A percentile compares a stretch with the other conserved stretches of the same genome.
Evolutionary conservation across 2,113 vertebrate genomes (phyloP).

Genomic region (Fregetta grallaria): DNA sequence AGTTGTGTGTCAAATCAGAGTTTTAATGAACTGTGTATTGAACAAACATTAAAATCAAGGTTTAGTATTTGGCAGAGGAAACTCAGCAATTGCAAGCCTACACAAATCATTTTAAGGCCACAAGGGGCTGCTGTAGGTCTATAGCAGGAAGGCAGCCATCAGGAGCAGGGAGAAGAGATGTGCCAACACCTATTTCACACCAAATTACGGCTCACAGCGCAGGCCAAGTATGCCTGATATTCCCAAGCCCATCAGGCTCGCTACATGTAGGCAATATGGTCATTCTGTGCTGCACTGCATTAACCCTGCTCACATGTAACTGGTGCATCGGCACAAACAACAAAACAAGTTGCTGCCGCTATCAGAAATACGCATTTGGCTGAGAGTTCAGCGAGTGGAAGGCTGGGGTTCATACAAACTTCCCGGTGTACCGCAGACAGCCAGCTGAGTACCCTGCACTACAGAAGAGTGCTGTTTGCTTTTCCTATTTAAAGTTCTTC

Average conservation of each 20-base stretch:
- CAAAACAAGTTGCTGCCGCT: background rate
- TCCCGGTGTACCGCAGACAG: accelerated
- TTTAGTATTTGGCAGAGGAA: background rate
- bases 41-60: background rate
- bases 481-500: background rate
- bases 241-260: background rate
- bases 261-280: accelerated
- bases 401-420: background rate
- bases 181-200: background rate
- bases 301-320: too few relatives aligned
- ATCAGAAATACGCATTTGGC: background rate
- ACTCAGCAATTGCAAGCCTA: accelerated
- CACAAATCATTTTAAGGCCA: background rate
- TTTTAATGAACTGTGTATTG: background rate
- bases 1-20: background rate
- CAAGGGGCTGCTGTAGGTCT: constrained; percentile 63
- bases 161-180: background rate
- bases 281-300: background rate
- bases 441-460: background rate
- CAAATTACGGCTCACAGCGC: accelerated
- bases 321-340: accelerated
- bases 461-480: background rate
- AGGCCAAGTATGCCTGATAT: accelerated
- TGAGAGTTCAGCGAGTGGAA: background rate
- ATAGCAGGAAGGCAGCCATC: background rate